These are phyloP conservation scores for Gryon sp. DNA, from an alignment of 1,140 invertebrate genomes.

Conservation along the genomic window DNA sequence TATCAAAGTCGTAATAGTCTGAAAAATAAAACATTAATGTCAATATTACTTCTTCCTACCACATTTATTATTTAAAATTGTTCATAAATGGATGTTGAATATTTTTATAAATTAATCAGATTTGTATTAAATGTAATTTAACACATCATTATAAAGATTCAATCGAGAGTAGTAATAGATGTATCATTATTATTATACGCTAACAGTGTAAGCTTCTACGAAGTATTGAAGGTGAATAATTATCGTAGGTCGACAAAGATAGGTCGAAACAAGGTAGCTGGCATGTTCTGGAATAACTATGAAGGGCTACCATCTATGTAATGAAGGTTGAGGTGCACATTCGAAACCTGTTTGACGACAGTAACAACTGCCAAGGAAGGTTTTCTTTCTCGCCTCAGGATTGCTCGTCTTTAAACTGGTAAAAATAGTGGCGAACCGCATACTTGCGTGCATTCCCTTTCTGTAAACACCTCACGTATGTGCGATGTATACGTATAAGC, in stretches of 20 bases:
- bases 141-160: too few relatives aligned
- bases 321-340: constrained; percentile 57
- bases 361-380: constrained; percentile 55
- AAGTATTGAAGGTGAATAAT: constrained; percentile 52
- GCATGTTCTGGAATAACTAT: constrained; percentile 58
- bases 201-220: constrained; percentile 43
- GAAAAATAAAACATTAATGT: constrained; percentile 29
- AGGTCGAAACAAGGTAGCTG: constrained; percentile 56
- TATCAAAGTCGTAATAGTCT: constrained; percentile 63
- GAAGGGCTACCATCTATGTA: constrained; percentile 64
- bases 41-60: too few relatives aligned
- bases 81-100: too few relatives aligned
- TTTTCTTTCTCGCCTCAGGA: constrained; percentile 58
- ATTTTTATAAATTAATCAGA: too few relatives aligned
- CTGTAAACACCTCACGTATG: constrained; percentile 62
- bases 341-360: constrained; percentile 74
- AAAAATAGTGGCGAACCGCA: constrained; percentile 67
- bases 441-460: constrained; percentile 59
- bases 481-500: constrained; percentile 50
- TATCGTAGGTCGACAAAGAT: constrained; percentile 57
- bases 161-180: too few relatives aligned
- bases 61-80: too few relatives aligned
- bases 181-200: too few relatives aligned
- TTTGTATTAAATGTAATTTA: too few relatives aligned
- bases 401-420: constrained; percentile 51